Conservation (phyloP, 2,113 vertebrate genomes). For the Sapajus apella region DNA sequence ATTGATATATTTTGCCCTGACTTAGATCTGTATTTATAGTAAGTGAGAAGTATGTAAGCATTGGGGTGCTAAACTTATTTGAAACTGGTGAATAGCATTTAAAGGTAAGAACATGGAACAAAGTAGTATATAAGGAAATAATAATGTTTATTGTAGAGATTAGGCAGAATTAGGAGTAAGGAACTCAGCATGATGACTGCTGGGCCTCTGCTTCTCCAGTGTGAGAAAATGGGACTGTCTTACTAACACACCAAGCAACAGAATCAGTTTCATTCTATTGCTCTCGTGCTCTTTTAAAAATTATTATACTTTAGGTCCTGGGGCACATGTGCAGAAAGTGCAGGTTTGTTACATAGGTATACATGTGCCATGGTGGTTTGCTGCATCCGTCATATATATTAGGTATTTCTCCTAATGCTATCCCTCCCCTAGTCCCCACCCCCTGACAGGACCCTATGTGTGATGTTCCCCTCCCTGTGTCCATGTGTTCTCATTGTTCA, state of each 20-base stretch:
- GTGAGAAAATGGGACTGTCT: neutral
- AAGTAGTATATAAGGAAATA: neutral
- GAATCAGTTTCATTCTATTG: neutral
- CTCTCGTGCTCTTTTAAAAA: too few species aligned
- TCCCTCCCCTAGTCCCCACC: too few species aligned
- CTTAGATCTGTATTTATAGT: neutral
- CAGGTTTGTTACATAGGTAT: too few species aligned
- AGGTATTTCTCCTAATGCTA: too few species aligned
- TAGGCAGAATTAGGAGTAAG: neutral
- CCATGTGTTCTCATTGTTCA: too few species aligned
- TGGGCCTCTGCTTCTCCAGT: neutral
- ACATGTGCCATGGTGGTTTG: too few species aligned
- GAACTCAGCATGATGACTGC: neutral
- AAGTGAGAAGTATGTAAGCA: neutral
- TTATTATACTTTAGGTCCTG: too few species aligned
- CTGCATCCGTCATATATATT: too few species aligned
- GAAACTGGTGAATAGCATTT: constrained; percentile 5
- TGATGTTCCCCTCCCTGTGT: too few species aligned
- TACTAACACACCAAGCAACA: neutral
- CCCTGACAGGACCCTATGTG: too few species aligned
- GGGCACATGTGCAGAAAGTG: too few species aligned
- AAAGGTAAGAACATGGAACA: neutral
- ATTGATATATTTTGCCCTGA: neutral
- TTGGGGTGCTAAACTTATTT: neutral
- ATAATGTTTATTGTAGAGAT: constrained; percentile 6